Evolutionary conservation across 2,888 invertebrate species (phyloP).

Genomic region (Apodemia mormo): DNA sequence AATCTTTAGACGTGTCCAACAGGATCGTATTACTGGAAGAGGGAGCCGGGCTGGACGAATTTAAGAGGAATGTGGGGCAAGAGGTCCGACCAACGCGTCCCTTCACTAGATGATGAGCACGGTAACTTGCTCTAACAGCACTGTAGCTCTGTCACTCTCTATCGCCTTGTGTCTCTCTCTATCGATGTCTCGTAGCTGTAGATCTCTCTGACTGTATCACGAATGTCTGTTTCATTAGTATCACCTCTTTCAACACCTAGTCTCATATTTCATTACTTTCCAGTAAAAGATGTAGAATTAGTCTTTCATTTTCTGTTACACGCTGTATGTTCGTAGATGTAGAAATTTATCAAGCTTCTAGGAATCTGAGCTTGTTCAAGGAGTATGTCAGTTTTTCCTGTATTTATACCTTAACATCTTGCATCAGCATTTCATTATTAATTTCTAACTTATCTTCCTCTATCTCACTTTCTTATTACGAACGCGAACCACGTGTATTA

Average conservation of each 20-base stretch:
- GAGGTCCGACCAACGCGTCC: constrained; percentile 72
- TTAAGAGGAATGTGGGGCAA: constrained; percentile 91
- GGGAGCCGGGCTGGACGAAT: constrained; percentile 90
- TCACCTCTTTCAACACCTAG: not conserved
- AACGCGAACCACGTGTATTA: too few relatives aligned
- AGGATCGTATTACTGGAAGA: constrained; percentile 88
- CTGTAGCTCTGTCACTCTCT: constrained; percentile 33
- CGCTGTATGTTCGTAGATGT: not conserved
- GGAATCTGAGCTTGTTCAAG: not conserved
- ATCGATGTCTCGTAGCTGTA: not conserved
- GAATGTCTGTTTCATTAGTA: not conserved
- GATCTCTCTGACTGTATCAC: constrained; percentile 6
- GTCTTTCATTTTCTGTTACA: not conserved
- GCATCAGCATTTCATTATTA: not conserved
- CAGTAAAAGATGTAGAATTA: not conserved
- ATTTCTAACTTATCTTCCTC: too few relatives aligned
- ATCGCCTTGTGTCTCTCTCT: constrained; percentile 20
- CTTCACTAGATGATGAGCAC: constrained; percentile 54
- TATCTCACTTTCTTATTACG: too few relatives aligned
- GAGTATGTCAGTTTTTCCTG: not conserved
- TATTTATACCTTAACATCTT: not conserved
- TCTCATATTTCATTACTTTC: not conserved
- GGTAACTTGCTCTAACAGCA: constrained; percentile 43
- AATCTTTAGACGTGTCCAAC: constrained; percentile 42
- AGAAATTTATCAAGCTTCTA: not conserved